Evolutionary conservation across 2,888 invertebrate species (phyloP), one percentile per base, ranked within the genome.

Genomic region (Tenthredo livida): DNA sequence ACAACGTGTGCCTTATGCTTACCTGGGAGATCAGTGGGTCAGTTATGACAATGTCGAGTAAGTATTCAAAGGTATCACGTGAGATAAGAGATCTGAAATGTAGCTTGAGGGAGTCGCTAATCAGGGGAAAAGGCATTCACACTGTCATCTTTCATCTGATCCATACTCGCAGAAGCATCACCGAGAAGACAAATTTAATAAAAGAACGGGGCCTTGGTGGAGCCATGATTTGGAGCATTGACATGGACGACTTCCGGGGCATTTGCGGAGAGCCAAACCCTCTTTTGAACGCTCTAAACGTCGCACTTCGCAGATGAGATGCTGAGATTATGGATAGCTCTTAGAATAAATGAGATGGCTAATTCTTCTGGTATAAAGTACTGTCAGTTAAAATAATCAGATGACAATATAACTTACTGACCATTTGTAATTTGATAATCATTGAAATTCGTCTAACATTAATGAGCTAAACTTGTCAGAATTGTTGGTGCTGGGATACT

Each of bases 151-250:
- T 7, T 6, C 0, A 37, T 7, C 5, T 33, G n/a, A n/a, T n/a
- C 37, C 17, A 12, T 15, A 17, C 4, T 33, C 0, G 65, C 17
- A 70, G 70, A 29, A 70, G 70, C 70, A 70, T 70, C 29, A 29
- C 29, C 3, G 29, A 33, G 70, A 70, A 70, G 33, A 15, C 10
- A 33, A 17, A 70, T 33, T 70, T 15, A 15, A 17, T 70, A 17
- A 70, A 70, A 33, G 17, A 17, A 33, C 61, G 87, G 54, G 90
- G 90, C 61, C 90, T 96, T 83, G 94, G 94, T 84, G 97, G 97
- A 43, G 94, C 95, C 0, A 97, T 97, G 97, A 90, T 96, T 0
- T 97, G 97, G 97, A 96, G 97, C 70, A 94, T 97, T 10, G 97
- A 97, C 90, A 96, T 96, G 4, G 97, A 97, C 89, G 97, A 97